A percentile compares a stretch with the other conserved stretches of the same genome.
Evolutionary conservation across 2,888 invertebrate genomes (phyloP).

Genomic region (Microctonus hyperodae): DNA sequence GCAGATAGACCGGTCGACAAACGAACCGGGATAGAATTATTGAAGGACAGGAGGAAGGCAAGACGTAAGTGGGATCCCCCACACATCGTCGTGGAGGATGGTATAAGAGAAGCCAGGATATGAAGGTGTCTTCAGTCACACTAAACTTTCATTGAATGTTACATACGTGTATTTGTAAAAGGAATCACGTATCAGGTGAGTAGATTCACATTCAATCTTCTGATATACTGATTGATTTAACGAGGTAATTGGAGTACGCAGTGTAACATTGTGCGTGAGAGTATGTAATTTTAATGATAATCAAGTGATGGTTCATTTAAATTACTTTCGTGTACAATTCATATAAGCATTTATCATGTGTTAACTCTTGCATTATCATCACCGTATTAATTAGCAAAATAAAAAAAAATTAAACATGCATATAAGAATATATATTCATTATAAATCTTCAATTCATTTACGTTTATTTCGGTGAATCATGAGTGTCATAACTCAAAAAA

Average conservation of each 20-base stretch:
- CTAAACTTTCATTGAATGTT: conserved; percentile 59
- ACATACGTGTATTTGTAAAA: conserved; percentile 39
- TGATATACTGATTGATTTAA: background rate
- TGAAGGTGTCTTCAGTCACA: conserved; percentile 62
- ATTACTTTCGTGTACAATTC: background rate
- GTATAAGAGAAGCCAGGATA: conserved; percentile 62
- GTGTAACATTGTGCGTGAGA: conserved; percentile 6
- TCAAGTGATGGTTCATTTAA: background rate
- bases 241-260: background rate
- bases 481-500: background rate
- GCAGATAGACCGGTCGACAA: conserved; percentile 20
- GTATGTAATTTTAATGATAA: background rate
- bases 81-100: conserved; percentile 48
- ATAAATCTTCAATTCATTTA: too few relatives aligned
- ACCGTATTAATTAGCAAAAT: too few relatives aligned
- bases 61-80: conserved; percentile 40
- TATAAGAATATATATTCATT: background rate
- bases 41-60: conserved; percentile 40
- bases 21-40: conserved; percentile 35
- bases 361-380: background rate
- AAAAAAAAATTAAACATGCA: too few relatives aligned
- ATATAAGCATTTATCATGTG: too few relatives aligned
- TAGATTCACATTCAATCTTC: conserved; percentile 29
- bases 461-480: background rate
- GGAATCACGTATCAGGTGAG: conserved; percentile 42